Evolutionary conservation across 2,888 invertebrate species (phyloP).

Genomic region (Diaperis boleti): DNA sequence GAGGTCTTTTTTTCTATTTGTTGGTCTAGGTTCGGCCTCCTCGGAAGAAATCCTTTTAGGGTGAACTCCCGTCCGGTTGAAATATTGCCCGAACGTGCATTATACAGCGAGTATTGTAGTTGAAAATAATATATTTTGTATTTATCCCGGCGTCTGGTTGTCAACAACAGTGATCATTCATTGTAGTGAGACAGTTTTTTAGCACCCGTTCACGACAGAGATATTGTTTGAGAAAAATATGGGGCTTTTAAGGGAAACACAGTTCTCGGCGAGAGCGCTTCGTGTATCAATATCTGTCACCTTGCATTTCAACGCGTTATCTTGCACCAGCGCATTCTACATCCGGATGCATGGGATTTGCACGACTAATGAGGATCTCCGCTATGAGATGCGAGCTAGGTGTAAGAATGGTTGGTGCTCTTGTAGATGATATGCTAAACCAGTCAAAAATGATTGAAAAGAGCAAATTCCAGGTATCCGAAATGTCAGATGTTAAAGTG

Average conservation of each 20-base stretch:
- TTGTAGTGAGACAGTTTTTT: constrained; percentile 55
- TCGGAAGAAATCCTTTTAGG: constrained; percentile 35
- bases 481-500: background rate
- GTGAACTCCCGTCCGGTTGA: constrained; percentile 38
- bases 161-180: constrained; percentile 62
- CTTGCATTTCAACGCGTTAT: constrained; percentile 22
- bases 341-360: constrained; percentile 13
- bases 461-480: background rate
- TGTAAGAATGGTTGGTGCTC: constrained; percentile 1
- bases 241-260: constrained; percentile 46
- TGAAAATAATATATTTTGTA: constrained; percentile 56
- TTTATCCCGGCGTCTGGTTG: constrained; percentile 59
- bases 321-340: constrained; percentile 18
- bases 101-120: constrained; percentile 44
- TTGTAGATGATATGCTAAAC: background rate
- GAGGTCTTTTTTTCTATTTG: constrained; percentile 36
- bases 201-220: constrained; percentile 50
- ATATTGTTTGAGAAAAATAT: constrained; percentile 51
- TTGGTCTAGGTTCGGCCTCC: constrained; percentile 31
- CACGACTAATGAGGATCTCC: constrained; percentile 25
- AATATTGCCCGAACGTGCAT: constrained; percentile 45
- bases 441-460: background rate
- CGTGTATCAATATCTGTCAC: constrained; percentile 44
- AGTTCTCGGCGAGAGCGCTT: constrained; percentile 28
- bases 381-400: too few species aligned